Evolutionary conservation across 2,113 vertebrate species (phyloP).

Genomic region (Naja naja): DNA sequence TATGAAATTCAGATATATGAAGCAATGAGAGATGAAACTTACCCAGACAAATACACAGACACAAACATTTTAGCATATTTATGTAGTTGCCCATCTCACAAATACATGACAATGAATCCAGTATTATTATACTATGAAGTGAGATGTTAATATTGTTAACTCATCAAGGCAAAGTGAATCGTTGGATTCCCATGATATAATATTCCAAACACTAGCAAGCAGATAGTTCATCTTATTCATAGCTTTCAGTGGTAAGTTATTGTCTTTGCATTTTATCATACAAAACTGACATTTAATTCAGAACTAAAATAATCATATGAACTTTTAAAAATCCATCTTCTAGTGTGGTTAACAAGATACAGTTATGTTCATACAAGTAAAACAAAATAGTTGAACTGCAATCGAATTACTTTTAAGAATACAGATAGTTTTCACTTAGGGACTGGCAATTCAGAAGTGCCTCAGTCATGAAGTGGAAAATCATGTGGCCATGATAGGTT

Average conservation of each 20-base stretch:
- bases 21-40: background rate
- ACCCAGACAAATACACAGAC: background rate
- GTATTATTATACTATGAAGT: background rate
- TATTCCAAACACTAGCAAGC: background rate
- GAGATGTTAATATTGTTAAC: background rate
- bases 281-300: too few species aligned
- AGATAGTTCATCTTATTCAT: too few species aligned
- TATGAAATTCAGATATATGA: background rate
- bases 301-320: too few species aligned
- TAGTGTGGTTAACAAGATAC: too few species aligned
- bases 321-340: too few species aligned
- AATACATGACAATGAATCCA: slow-evolving; percentile 15
- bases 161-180: background rate
- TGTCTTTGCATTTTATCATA: background rate
- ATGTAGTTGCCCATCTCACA: background rate
- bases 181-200: background rate
- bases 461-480: too few species aligned
- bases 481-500: too few species aligned
- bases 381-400: too few species aligned
- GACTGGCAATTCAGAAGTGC: too few species aligned
- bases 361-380: too few species aligned
- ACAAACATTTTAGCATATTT: background rate
- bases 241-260: background rate
- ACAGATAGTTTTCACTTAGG: too few species aligned
- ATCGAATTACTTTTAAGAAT: too few species aligned